A percentile compares a stretch with the other conserved stretches of the same genome.
phyloP scores from a whole-genome alignment of 2,113 vertebrate genomes.

The Lucifuga dentata region DNA sequence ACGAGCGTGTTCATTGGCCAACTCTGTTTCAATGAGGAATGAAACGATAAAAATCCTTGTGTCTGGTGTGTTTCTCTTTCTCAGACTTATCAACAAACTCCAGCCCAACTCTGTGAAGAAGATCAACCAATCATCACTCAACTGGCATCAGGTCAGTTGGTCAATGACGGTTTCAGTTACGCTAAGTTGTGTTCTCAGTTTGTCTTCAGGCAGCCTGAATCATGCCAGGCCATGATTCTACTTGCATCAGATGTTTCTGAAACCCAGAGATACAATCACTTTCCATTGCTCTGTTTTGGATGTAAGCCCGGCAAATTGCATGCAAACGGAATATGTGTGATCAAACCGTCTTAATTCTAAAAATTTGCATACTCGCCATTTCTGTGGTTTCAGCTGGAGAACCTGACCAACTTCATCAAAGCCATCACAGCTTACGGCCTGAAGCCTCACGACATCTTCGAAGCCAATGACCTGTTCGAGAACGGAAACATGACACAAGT shows the following conservation, averaged over 20 bases:
- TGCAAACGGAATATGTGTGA: too few species aligned
- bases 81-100: slow-evolving; percentile 92
- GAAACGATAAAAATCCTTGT: too few species aligned
- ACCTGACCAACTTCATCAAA: slow-evolving; percentile 94
- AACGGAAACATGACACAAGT: slow-evolving; percentile 95
- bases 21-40: too few species aligned
- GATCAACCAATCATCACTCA: slow-evolving; percentile 88
- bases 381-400: slow-evolving; percentile 87
- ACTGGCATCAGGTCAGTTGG: slow-evolving; percentile 93
- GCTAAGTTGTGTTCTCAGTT: neutral
- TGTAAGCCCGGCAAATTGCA: too few species aligned
- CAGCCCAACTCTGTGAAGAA: slow-evolving; percentile 88
- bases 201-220: slow-evolving; percentile 17
- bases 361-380: too few species aligned
- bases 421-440: slow-evolving; percentile 89
- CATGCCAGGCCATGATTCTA: slow-evolving; percentile 1
- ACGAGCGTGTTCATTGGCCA: too few species aligned
- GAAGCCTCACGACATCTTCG: slow-evolving; percentile 93
- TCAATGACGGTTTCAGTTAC: neutral
- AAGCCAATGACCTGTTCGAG: slow-evolving; percentile 95
- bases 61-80: neutral
- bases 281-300: too few species aligned
- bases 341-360: neutral
- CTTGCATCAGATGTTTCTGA: neutral
- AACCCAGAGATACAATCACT: neutral